Evolutionary conservation across 2,888 invertebrate species (phyloP).

Genomic region (Alloplasta piceator): DNA sequence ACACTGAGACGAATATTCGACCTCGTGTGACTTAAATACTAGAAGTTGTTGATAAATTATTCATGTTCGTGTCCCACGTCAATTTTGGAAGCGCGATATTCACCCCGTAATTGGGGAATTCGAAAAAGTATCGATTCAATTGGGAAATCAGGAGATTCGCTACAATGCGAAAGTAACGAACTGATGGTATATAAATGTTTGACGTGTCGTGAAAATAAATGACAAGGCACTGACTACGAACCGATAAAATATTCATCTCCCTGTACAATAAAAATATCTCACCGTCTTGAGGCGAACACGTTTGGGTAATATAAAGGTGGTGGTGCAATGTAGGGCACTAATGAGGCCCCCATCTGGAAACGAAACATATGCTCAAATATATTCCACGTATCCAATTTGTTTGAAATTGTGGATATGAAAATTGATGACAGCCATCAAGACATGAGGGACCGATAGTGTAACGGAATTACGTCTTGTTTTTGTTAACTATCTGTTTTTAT

Average conservation of each 20-base stretch:
- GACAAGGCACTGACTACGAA: constrained; percentile 1
- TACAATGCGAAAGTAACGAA: neutral
- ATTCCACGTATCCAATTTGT: too few relatives aligned
- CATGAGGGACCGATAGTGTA: too few relatives aligned
- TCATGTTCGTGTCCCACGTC: neutral
- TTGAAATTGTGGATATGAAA: too few relatives aligned
- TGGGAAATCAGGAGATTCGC: constrained; percentile 22
- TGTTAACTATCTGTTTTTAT: too few relatives aligned
- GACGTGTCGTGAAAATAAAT: constrained; percentile 7
- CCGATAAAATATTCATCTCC: neutral
- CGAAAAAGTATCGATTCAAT: constrained; percentile 4
- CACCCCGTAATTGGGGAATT: neutral
- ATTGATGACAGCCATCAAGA: too few relatives aligned
- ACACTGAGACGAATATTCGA: neutral
- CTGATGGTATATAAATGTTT: constrained; percentile 15
- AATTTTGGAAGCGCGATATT: neutral
- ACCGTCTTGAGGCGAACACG: too few relatives aligned
- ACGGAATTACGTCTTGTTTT: too few relatives aligned
- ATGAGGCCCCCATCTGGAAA: too few relatives aligned
- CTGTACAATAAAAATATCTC: too few relatives aligned
- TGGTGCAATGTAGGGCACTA: too few relatives aligned
- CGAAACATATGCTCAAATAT: too few relatives aligned
- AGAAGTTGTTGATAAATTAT: constrained; percentile 21
- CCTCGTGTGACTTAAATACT: constrained; percentile 10
- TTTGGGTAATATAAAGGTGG: too few relatives aligned